These are phyloP conservation scores for Otus scops DNA, from an alignment of 2,797 vertebrate species.

Conservation along the genomic window DNA sequence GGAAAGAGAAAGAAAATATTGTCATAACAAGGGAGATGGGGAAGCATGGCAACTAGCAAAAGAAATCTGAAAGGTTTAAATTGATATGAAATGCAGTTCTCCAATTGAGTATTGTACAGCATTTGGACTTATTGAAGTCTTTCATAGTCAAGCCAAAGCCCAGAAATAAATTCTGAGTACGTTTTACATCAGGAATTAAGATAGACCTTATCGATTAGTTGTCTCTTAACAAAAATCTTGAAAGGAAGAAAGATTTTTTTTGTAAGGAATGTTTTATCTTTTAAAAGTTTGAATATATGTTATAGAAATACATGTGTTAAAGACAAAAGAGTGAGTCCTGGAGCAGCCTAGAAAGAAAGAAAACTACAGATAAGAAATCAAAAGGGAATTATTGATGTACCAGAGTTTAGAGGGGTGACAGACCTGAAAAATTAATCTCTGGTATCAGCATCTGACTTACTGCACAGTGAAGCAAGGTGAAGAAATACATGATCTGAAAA, in stretches of 20 bases:
- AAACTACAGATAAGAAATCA: not conserved
- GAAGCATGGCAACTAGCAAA: not conserved
- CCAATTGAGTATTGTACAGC: not conserved
- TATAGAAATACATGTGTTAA: not conserved
- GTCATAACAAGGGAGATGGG: not conserved
- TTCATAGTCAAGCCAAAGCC: not conserved
- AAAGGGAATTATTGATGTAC: not conserved
- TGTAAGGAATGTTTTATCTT: not conserved
- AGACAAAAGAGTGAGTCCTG: not conserved
- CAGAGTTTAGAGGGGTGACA: not conserved
- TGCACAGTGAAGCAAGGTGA: not conserved
- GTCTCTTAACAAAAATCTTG: not conserved
- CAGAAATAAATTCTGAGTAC: not conserved
- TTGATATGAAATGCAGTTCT: not conserved
- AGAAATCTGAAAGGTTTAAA: not conserved
- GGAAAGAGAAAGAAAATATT: not conserved
- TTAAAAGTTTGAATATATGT: not conserved
- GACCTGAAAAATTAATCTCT: not conserved
- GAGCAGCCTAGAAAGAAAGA: not conserved
- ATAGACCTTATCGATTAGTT: not conserved
- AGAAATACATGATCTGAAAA: not conserved
- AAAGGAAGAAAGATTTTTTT: not conserved
- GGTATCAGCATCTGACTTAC: not conserved
- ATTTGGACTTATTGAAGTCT: not conserved
- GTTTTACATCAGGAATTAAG: not conserved